phyloP scores from a whole-genome alignment of 2,888 invertebrate species.

The Diadegma fenestrale region DNA sequence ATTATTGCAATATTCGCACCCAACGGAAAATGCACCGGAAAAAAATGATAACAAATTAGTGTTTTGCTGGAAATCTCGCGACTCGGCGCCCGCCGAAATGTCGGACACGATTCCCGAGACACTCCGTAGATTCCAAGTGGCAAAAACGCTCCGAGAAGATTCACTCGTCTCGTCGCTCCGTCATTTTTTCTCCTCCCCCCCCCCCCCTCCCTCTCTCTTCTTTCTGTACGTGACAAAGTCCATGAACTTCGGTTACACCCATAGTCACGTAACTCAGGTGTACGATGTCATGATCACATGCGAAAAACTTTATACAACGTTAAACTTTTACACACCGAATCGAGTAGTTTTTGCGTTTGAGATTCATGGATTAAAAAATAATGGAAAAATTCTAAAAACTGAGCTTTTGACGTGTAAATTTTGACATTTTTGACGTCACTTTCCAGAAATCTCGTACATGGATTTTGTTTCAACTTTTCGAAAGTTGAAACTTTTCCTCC shows the following conservation, averaged over 20 bases:
- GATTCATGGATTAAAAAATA: no score
- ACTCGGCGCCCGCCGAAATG: neutral
- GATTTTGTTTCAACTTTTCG: neutral
- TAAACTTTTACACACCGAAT: neutral
- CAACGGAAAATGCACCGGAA: neutral
- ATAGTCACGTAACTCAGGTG: conserved; percentile 31
- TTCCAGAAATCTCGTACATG: neutral
- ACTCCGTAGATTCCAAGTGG: conserved; percentile 1
- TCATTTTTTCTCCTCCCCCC: conserved; percentile 14
- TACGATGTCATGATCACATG: conserved; percentile 6
- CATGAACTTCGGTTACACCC: conserved; percentile 62
- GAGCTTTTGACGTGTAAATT: no score
- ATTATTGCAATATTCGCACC: neutral
- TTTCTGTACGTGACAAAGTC: conserved; percentile 50
- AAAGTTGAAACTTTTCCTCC: neutral
- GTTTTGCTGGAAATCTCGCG: neutral
- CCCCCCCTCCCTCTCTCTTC: neutral
- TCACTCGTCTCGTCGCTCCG: conserved; percentile 1
- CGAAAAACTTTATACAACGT: neutral
- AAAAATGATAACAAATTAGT: neutral
- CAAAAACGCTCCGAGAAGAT: conserved; percentile 20
- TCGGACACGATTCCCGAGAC: neutral
- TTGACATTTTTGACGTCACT: neutral
- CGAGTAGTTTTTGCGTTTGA: neutral
- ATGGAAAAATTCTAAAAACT: no score